These are phyloP conservation scores for Agelas oroides DNA, from an alignment of 37 sponge, comb jelly and placozoan genomes.

Conservation along the genomic window DNA sequence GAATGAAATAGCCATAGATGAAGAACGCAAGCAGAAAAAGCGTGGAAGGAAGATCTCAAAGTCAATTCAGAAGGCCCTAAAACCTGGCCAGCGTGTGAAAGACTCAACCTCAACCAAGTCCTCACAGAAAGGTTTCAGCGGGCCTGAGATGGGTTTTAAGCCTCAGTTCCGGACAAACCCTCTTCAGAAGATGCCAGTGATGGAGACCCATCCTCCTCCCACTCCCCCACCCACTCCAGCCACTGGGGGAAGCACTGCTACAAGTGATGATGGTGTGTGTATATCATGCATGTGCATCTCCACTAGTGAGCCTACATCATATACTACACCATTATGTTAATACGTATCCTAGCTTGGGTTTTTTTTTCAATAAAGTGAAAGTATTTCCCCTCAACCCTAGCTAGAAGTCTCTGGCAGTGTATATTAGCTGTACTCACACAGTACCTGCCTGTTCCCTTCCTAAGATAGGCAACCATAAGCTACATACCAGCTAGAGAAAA, in stretches of 20 bases:
- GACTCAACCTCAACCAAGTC: neutral
- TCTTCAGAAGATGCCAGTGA: conserved; percentile 22
- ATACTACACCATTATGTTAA: no score
- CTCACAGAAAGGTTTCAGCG: conserved; percentile 3
- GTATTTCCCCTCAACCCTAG: no score
- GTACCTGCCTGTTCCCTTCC: no score
- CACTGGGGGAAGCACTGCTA: conserved; percentile 31
- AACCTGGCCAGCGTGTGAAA: neutral
- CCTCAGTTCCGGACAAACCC: conserved; percentile 65
- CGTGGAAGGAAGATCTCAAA: conserved; percentile 26
- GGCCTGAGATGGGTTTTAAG: conserved; percentile 65
- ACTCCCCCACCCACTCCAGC: conserved; percentile 65
- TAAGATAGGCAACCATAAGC: no score
- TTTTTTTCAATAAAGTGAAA: no score
- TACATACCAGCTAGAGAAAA: no score
- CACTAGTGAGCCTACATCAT: no score
- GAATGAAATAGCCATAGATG: conserved; percentile 27
- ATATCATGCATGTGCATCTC: neutral
- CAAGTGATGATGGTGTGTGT: conserved; percentile 44
- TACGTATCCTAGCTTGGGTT: no score
- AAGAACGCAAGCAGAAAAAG: conserved; percentile 14
- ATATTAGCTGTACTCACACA: no score
- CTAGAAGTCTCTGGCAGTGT: no score
- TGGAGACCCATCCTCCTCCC: neutral
- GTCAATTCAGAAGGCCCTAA: conserved; percentile 56